Base-by-base conservation (phyloP, 2,113 vertebrate species). In the Periophthalmodon schlosseri region DNA sequence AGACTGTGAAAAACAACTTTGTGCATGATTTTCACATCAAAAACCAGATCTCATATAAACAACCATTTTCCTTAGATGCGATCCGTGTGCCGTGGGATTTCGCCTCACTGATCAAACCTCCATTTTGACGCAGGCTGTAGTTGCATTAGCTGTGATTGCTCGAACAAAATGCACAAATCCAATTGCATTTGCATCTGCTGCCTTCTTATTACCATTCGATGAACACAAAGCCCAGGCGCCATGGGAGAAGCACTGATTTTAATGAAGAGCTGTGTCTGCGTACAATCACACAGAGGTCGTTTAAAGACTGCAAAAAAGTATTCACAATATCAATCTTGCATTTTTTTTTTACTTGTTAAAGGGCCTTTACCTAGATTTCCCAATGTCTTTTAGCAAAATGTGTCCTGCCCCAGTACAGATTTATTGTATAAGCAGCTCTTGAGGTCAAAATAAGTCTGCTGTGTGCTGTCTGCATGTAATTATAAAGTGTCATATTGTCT, bases 191-290 rank as follows among this genome's bases (percentile, higher is more conserved):
- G 80, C 88, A 90, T 87, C 81, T 46, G 78, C 76, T 28, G 24
- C 58, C 58, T 8, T 33, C 58, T 61, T 61, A 85, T 90, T 80
- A 89, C 79, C 86, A 85, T 88, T 90, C 92, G 87, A 91, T 93
- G 89, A 91, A 88, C 76, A 78, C 74, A 90, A 83, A 64, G 70
- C 79, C 86, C 20, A 54, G 85, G 86, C 80, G 74, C 82, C 91
- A 74, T 71, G 92, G 91, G 90, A 92, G 69, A 86, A 34, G 81
- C 76, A 72, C 57, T 80, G 68, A 74, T 87, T 85, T 78, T 91
- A 92, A 93, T 91, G 88, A 91, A 78, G 81, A 74, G 74, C 68
- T 68, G 86, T 74, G 79, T 69, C 81, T 75, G 82, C 77, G 74
- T 74, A 76, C 83, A 87, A 79, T 81, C 69, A 84, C 64, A 78